Evolutionary conservation across 2,113 vertebrate species (phyloP).

Genomic region (Gobiocypris rarus): DNA sequence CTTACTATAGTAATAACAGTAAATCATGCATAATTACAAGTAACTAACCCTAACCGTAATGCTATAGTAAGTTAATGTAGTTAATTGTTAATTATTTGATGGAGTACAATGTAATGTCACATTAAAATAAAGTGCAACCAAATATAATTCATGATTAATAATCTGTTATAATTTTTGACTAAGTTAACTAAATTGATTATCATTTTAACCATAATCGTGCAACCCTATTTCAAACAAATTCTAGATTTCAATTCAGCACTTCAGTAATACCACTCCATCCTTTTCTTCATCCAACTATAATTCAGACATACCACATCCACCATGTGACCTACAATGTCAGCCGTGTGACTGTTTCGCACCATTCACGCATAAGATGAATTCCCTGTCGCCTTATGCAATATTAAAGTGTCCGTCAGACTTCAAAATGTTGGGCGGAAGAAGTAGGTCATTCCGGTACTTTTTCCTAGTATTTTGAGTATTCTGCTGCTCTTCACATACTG

Average conservation of each 20-base stretch:
- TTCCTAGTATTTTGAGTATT: not conserved
- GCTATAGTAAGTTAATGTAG: too few species aligned
- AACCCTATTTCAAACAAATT: not conserved
- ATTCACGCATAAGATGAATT: not conserved
- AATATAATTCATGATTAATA: not conserved
- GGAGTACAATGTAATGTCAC: too few species aligned
- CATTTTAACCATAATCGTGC: not conserved
- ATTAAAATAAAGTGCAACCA: too few species aligned
- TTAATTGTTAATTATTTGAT: too few species aligned
- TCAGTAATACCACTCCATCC: not conserved
- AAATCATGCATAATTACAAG: too few species aligned
- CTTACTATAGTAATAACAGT: too few species aligned
- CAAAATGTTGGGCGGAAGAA: not conserved
- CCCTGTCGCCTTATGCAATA: not conserved
- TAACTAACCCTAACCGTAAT: too few species aligned
- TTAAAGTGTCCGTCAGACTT: not conserved
- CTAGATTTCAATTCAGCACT: not conserved
- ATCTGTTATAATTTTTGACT: not conserved
- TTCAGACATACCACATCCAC: not conserved
- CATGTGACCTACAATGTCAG: not conserved
- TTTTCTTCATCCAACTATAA: not conserved
- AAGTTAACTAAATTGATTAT: not conserved
- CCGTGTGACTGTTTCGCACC: not conserved
- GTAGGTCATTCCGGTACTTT: not conserved
- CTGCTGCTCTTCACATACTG: not conserved